Percentiles rank a stretch among this genome's conserved stretches.
phyloP scores from a whole-genome alignment of 2,113 vertebrate species.

The Hydropotes inermis region DNA sequence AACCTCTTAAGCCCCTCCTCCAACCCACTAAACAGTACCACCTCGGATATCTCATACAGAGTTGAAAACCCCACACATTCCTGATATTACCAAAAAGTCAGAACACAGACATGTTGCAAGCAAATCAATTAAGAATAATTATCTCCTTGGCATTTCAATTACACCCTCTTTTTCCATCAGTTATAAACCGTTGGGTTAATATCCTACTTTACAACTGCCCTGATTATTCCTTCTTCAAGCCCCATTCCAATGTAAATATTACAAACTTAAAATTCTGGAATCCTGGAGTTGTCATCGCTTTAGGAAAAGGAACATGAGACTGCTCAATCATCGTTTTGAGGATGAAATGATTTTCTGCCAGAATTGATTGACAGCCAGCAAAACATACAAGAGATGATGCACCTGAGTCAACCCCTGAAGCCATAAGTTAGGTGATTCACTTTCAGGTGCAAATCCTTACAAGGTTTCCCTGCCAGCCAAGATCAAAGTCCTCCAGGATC shows the following conservation, averaged over 20 bases:
- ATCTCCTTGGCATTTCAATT: not conserved
- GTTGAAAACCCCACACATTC: not conserved
- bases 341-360: constrained; percentile 11
- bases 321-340: not conserved
- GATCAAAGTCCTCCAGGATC: not conserved
- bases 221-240: not conserved
- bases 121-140: not conserved
- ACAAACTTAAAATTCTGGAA: not conserved
- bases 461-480: not conserved
- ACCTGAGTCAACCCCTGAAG: not conserved
- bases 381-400: not conserved
- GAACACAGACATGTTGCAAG: not conserved
- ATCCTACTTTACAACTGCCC: not conserved
- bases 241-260: not conserved
- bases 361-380: not conserved
- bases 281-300: not conserved
- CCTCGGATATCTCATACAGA: not conserved
- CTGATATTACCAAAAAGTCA: not conserved
- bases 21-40: not conserved
- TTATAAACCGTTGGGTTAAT: not conserved
- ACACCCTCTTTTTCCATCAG: not conserved
- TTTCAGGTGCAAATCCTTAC: not conserved
- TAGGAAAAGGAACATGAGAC: not conserved
- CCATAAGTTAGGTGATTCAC: not conserved
- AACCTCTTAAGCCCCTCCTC: not conserved